Conservation (phyloP, 1,140 invertebrate genomes). For the Bombus difficillimus region DNA sequence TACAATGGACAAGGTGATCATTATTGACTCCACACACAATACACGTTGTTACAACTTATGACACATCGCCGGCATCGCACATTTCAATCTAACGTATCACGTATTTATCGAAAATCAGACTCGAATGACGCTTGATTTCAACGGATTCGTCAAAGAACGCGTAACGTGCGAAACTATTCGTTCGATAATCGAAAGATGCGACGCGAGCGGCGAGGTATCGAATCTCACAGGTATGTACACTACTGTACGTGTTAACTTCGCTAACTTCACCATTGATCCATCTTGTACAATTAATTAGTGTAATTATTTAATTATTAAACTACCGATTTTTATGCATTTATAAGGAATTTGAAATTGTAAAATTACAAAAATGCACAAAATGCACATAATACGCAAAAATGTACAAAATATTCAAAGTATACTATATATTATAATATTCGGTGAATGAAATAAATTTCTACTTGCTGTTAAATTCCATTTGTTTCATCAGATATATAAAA, state of each 20-base stretch:
- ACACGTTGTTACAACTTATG: background rate
- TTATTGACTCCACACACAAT: background rate
- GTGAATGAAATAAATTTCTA: too few species aligned
- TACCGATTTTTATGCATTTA: too few species aligned
- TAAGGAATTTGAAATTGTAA: too few species aligned
- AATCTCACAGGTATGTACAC: background rate
- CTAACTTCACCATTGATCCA: background rate
- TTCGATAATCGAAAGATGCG: background rate
- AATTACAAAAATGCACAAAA: too few species aligned
- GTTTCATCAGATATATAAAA: too few species aligned
- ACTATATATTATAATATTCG: too few species aligned
- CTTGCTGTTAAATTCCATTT: too few species aligned
- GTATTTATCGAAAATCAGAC: background rate
- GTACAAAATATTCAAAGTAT: too few species aligned
- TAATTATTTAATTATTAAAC: background rate
- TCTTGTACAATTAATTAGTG: background rate
- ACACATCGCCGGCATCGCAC: background rate
- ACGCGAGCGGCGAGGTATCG: background rate
- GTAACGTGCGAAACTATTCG: background rate
- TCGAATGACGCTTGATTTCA: too few species aligned
- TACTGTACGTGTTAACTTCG: background rate
- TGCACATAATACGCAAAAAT: too few species aligned
- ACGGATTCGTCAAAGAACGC: background rate
- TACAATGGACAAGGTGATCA: background rate
- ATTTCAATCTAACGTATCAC: too few species aligned